These are phyloP conservation scores for Bradypodion ventrale DNA, from an alignment of 2,797 vertebrate genomes.

Conservation along the genomic window DNA sequence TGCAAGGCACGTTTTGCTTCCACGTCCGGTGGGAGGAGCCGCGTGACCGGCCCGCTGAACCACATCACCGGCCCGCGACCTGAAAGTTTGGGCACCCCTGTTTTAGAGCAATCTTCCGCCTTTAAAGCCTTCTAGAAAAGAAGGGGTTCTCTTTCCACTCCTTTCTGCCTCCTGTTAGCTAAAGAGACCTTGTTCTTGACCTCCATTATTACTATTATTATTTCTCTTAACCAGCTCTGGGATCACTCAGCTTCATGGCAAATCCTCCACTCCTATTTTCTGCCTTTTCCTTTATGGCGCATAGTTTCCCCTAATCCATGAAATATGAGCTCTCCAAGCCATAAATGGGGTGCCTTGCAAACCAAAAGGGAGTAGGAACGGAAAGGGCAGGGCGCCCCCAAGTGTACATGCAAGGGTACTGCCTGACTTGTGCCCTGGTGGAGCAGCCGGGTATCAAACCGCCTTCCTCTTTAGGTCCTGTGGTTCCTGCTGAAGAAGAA, in stretches of 20 bases:
- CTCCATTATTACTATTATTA: background rate
- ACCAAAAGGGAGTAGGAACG: background rate
- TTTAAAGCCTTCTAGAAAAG: accelerated
- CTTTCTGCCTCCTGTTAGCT: background rate
- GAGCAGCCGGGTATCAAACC: no score
- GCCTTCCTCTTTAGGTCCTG: no score
- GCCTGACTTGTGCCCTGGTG: accelerated
- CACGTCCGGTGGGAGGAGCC: no score
- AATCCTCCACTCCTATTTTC: background rate
- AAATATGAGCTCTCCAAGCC: background rate
- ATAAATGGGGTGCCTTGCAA: slow-evolving; percentile 1
- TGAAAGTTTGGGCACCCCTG: no score
- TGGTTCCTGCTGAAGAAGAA: no score
- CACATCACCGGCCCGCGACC: no score
- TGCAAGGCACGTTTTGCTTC: no score
- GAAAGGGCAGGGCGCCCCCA: slow-evolving; percentile 63
- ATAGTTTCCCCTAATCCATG: background rate
- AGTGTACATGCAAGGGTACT: background rate
- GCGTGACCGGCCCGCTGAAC: no score
- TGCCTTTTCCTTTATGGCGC: background rate
- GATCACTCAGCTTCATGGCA: background rate
- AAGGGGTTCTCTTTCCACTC: background rate
- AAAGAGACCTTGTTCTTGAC: background rate
- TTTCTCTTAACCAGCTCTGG: background rate
- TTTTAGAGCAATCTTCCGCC: no score